phyloP scores from a whole-genome alignment of 2,113 vertebrate species.

The Lampris megalopsis region DNA sequence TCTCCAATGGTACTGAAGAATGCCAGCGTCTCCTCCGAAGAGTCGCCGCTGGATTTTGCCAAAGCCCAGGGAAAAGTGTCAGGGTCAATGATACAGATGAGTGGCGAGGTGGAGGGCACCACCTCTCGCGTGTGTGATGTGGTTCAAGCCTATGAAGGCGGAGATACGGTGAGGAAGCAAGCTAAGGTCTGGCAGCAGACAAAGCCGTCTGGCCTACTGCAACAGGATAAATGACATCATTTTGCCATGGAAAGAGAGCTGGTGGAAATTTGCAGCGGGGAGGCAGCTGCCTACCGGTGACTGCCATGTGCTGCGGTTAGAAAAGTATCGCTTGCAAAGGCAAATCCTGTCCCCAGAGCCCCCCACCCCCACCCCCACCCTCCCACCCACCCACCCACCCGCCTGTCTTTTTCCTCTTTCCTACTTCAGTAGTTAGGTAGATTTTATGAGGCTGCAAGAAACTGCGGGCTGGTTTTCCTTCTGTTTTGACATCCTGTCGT shows the following conservation, averaged over 20 bases:
- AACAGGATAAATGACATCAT: conserved; percentile 71
- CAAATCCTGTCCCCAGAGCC: conserved; percentile 74
- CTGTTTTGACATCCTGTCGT: not conserved
- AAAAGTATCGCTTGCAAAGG: conserved; percentile 80
- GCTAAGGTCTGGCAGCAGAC: conserved; percentile 41
- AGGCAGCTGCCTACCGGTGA: conserved; percentile 66
- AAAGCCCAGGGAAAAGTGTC: conserved; percentile 39
- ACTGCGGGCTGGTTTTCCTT: conserved; percentile 28
- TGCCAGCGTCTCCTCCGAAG: conserved; percentile 55
- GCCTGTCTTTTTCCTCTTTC: conserved; percentile 54
- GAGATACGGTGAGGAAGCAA: conserved; percentile 8
- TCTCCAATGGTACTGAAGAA: conserved; percentile 45
- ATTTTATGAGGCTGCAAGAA: conserved; percentile 48
- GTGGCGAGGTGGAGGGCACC: conserved; percentile 33
- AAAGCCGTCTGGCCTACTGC: conserved; percentile 26
- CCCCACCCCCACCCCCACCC: conserved; percentile 21
- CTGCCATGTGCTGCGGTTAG: conserved; percentile 79
- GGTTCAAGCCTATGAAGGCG: not conserved
- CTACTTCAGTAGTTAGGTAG: conserved; percentile 73
- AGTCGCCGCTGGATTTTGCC: conserved; percentile 51
- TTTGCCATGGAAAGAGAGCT: conserved; percentile 66
- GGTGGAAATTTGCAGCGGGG: conserved; percentile 69
- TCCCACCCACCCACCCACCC: not conserved
- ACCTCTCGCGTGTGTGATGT: conserved; percentile 4
- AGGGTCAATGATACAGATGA: conserved; percentile 50